Evolutionary conservation across 1,140 invertebrate genomes (phyloP).

Genomic region (Monomorium pharaonis): DNA sequence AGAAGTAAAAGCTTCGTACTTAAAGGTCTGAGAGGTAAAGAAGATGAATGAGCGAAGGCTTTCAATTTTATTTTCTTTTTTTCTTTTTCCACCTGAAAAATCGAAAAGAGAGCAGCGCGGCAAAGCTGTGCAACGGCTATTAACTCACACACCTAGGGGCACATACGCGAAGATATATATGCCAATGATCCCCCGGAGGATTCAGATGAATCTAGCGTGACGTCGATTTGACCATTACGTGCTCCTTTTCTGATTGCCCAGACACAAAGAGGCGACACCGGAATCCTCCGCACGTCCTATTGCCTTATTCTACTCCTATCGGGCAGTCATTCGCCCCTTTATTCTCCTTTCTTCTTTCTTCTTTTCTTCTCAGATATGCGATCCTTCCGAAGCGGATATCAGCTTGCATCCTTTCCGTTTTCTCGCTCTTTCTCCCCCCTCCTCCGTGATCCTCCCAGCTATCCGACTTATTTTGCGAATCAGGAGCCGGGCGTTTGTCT

Average conservation of each 20-base stretch:
- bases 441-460: conserved; percentile 11
- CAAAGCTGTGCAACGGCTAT: not conserved
- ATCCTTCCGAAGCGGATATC: conserved; percentile 11
- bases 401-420: conserved; percentile 31
- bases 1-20: conserved; percentile 16
- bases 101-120: not conserved
- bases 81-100: not conserved
- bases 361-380: not conserved
- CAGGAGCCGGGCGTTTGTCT: conserved; percentile 14
- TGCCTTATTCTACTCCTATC: not conserved
- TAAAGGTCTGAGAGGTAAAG: not conserved
- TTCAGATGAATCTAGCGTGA: conserved; percentile 27
- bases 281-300: not conserved
- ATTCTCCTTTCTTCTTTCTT: not conserved
- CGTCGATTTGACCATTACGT: conserved; percentile 8
- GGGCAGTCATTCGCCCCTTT: not conserved
- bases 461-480: conserved; percentile 19
- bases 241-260: conserved; percentile 15
- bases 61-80: not conserved
- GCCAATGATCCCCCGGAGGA: not conserved
- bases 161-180: not conserved
- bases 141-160: not conserved
- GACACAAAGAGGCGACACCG: conserved; percentile 11
- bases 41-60: not conserved
- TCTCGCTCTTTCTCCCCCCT: not conserved